phyloP scores from a whole-genome alignment of 2,797 vertebrate genomes.

The Potorous gilbertii region DNA sequence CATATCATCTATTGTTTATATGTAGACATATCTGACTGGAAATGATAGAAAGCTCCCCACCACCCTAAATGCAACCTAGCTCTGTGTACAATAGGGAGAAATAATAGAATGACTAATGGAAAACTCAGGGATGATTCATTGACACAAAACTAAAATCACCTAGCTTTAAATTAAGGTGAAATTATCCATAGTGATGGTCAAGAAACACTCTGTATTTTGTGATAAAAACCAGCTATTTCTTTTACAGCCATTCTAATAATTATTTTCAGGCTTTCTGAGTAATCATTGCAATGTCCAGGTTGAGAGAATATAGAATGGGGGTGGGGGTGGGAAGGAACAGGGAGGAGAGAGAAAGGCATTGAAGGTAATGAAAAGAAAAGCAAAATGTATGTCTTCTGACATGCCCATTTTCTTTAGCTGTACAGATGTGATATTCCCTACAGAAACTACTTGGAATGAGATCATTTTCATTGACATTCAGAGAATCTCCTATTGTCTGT shows the following conservation, averaged over 20 bases:
- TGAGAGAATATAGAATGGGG: background rate
- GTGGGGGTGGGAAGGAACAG: background rate
- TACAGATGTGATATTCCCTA: background rate
- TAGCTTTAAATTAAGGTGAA: background rate
- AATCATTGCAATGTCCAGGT: background rate
- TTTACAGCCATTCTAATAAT: background rate
- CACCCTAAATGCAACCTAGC: background rate
- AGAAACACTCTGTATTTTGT: background rate
- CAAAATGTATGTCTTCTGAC: background rate
- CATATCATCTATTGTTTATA: background rate
- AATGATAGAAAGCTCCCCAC: background rate
- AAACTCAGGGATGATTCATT: background rate
- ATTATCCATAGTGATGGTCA: background rate
- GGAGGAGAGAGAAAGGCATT: background rate
- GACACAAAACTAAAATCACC: background rate
- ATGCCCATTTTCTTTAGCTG: background rate
- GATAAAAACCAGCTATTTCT: background rate
- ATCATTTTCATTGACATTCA: constrained; percentile 20
- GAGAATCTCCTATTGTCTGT: background rate
- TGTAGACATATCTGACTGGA: background rate
- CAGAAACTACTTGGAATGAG: constrained; percentile 1
- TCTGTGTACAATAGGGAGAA: background rate
- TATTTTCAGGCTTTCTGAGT: background rate
- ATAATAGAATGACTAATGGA: background rate
- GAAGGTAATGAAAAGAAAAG: background rate